These are phyloP conservation scores for Cordilura impudica DNA, from an alignment of 2,888 invertebrate species.

Conservation along the genomic window DNA sequence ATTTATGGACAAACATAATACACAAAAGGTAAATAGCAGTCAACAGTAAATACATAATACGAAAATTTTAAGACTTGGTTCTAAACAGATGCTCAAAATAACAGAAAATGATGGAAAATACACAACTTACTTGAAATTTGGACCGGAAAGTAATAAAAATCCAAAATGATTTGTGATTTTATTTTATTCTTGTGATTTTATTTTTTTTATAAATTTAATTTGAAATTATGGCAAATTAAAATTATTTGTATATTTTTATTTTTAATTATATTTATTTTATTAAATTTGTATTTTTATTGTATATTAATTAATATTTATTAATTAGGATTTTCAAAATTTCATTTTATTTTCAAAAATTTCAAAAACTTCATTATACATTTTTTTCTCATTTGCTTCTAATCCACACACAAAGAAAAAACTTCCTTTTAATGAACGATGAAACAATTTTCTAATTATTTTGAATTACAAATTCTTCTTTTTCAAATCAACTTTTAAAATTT, in stretches of 20 bases:
- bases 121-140: constrained; percentile 40
- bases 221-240: too few species aligned
- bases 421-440: constrained; percentile 11
- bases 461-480: constrained; percentile 1
- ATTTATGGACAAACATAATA: constrained; percentile 29
- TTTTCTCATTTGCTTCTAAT: neutral
- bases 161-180: constrained; percentile 1
- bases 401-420: constrained; percentile 38
- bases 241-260: neutral
- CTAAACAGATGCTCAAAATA: neutral
- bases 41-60: constrained; percentile 4
- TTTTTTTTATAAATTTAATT: neutral
- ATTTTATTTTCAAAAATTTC: neutral
- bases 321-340: neutral
- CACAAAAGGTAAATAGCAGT: constrained; percentile 46
- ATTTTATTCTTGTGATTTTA: neutral
- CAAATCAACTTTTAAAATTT: neutral
- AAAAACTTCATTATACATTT: constrained; percentile 25
- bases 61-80: neutral
- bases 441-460: neutral
- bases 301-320: neutral
- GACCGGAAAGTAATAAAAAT: constrained; percentile 30
- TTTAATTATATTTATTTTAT: neutral
- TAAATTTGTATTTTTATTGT: neutral
- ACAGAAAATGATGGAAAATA: neutral